Evolutionary conservation across 2,888 invertebrate species (phyloP).

Genomic region (Sepiola atlantica): DNA sequence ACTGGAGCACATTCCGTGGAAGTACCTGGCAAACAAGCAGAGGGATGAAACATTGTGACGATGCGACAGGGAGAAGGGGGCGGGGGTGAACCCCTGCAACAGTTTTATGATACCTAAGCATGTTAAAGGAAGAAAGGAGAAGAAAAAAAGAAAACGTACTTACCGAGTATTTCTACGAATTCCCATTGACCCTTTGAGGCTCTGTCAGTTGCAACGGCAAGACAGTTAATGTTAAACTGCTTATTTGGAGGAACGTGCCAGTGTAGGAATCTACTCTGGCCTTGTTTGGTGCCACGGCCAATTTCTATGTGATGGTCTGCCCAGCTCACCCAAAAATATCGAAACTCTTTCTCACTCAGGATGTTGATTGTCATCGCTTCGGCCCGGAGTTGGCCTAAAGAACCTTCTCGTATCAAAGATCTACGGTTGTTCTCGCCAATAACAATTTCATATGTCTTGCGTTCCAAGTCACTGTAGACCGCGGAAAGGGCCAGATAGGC

Average conservation of each 20-base stretch:
- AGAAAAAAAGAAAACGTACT: conserved; percentile 48
- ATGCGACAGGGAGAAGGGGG: no score
- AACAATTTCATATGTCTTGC: conserved; percentile 69
- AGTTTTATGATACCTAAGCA: no score
- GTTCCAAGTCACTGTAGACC: conserved; percentile 70
- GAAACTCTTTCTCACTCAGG: conserved; percentile 63
- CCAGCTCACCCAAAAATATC: conserved; percentile 72
- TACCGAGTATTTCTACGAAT: conserved; percentile 71
- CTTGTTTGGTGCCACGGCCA: conserved; percentile 67
- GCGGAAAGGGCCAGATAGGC: conserved; percentile 70
- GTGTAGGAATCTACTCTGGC: conserved; percentile 63
- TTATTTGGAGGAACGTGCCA: conserved; percentile 66
- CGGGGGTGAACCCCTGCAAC: no score
- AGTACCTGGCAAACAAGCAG: no score
- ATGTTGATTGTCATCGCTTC: conserved; percentile 66
- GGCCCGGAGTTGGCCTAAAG: conserved; percentile 61
- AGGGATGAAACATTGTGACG: no score
- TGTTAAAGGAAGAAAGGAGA: no score
- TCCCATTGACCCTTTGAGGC: conserved; percentile 71
- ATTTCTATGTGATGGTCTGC: conserved; percentile 63
- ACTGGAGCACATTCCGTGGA: no score
- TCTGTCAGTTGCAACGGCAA: conserved; percentile 70
- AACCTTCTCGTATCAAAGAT: conserved; percentile 68
- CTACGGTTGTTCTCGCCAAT: conserved; percentile 69
- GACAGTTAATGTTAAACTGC: conserved; percentile 68